phyloP scores from a whole-genome alignment of 2,113 vertebrate genomes.

The Hemichromis elongatus region DNA sequence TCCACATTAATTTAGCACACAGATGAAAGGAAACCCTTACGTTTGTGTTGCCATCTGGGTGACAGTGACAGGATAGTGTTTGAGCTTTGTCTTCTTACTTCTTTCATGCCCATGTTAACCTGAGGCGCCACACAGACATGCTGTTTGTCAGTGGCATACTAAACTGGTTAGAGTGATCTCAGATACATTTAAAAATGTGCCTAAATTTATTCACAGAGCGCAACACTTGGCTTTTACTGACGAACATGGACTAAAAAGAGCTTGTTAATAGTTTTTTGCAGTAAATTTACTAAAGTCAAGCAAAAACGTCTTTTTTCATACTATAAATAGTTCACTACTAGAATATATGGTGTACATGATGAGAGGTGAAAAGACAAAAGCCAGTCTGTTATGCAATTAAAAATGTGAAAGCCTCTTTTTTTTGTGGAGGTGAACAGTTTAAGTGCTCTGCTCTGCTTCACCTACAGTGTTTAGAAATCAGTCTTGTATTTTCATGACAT shows the following conservation, averaged over 20 bases:
- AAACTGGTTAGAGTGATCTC: neutral
- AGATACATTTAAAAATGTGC: neutral
- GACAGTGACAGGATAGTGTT: neutral
- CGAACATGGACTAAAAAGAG: neutral
- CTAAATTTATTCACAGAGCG: neutral
- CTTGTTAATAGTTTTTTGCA: neutral
- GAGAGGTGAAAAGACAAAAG: neutral
- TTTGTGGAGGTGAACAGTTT: neutral
- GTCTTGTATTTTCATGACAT: neutral
- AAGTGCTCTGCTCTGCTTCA: neutral
- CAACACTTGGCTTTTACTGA: neutral
- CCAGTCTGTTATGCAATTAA: neutral
- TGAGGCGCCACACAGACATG: neutral
- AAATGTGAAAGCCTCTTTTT: neutral
- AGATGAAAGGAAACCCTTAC: slow-evolving; percentile 4
- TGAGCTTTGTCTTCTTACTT: neutral
- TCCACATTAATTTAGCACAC: neutral
- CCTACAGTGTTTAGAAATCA: neutral
- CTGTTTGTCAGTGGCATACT: neutral
- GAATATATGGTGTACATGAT: neutral
- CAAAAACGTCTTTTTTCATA: neutral
- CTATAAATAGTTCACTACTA: neutral
- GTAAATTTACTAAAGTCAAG: neutral
- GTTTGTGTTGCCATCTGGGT: neutral
- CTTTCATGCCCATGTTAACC: neutral